Percentiles rank a stretch among this genome's conserved stretches.
Evolutionary conservation across 2,797 vertebrate genomes (phyloP).

Genomic region (Gymnoscopelus braueri): DNA sequence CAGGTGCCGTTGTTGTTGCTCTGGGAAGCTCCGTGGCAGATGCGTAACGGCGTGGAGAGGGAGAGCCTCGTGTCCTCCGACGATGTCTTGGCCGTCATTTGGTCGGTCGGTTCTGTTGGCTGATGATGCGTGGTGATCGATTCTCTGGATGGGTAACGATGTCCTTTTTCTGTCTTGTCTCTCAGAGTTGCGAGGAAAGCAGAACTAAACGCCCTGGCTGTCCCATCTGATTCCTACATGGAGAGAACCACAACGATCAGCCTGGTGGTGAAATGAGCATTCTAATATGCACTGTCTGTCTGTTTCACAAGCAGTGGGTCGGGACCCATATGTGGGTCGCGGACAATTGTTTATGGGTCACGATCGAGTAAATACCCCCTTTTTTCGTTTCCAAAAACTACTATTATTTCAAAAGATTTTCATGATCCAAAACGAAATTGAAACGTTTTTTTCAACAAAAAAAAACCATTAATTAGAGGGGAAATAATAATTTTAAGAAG

Average conservation of each 20-base stretch:
- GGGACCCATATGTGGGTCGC: no score
- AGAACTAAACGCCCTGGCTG: slow-evolving; percentile 46
- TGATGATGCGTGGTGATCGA: slow-evolving; percentile 39
- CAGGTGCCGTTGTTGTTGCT: slow-evolving; percentile 83
- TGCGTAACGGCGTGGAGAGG: slow-evolving; percentile 84
- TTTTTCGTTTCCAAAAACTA: no score
- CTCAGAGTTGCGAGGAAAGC: slow-evolving; percentile 62
- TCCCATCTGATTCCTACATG: slow-evolving; percentile 77
- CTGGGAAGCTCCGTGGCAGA: slow-evolving; percentile 83
- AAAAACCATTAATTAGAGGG: no score
- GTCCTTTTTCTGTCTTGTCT: slow-evolving; percentile 48
- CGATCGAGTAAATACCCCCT: no score
- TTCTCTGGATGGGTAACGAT: slow-evolving; percentile 16
- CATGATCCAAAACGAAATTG: no score
- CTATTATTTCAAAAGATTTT: no score
- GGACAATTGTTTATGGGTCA: no score
- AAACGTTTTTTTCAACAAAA: no score
- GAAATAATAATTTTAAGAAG: no score
- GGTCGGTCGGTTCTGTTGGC: slow-evolving; percentile 65
- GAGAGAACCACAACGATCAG: slow-evolving; percentile 41
- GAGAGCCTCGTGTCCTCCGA: slow-evolving; percentile 86
- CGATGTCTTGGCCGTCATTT: slow-evolving; percentile 86
- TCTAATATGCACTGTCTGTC: background rate
- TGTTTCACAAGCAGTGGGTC: no score
- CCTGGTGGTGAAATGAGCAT: slow-evolving; percentile 11